These are phyloP conservation scores for Ethmia dodecea DNA, from an alignment of 2,888 invertebrate species.

Conservation along the genomic window DNA sequence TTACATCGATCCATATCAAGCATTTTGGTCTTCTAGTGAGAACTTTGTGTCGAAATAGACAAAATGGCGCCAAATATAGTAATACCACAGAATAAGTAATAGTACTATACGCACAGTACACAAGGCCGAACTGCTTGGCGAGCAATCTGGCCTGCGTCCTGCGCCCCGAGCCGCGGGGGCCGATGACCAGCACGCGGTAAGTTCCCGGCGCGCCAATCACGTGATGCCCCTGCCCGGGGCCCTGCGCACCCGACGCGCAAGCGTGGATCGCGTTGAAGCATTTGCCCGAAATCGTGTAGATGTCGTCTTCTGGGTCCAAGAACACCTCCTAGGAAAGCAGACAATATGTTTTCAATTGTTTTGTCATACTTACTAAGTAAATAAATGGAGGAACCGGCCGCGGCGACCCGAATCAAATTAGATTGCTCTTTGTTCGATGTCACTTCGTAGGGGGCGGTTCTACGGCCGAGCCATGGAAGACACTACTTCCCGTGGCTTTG, in stretches of 20 bases:
- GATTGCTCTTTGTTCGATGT: too few relatives aligned
- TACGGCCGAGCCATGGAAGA: too few relatives aligned
- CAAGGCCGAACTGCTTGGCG: conserved; percentile 70
- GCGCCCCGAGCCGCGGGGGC: conserved; percentile 78
- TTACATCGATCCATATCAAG: too few relatives aligned
- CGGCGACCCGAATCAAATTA: too few relatives aligned
- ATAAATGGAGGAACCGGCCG: too few relatives aligned
- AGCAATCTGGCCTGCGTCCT: conserved; percentile 71
- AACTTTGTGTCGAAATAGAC: too few relatives aligned
- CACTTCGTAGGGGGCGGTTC: too few relatives aligned
- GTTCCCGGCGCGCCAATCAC: conserved; percentile 66
- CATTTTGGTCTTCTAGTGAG: too few relatives aligned
- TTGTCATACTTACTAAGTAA: too few relatives aligned
- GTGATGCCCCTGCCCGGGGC: conserved; percentile 41
- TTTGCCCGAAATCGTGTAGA: conserved; percentile 35
- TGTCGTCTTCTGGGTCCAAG: conserved; percentile 33
- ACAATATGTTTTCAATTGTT: too few relatives aligned
- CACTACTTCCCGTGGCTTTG: too few relatives aligned
- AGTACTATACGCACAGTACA: conserved; percentile 36
- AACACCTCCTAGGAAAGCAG: conserved; percentile 29
- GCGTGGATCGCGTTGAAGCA: conserved; percentile 58
- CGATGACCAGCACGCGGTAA: conserved; percentile 78
- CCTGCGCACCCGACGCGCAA: conserved; percentile 45
- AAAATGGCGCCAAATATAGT: conserved; percentile 36
- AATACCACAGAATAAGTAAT: conserved; percentile 57